These are phyloP conservation scores for Macaca mulatta DNA, from an alignment of 2,113 vertebrate species.

Conservation along the genomic window DNA sequence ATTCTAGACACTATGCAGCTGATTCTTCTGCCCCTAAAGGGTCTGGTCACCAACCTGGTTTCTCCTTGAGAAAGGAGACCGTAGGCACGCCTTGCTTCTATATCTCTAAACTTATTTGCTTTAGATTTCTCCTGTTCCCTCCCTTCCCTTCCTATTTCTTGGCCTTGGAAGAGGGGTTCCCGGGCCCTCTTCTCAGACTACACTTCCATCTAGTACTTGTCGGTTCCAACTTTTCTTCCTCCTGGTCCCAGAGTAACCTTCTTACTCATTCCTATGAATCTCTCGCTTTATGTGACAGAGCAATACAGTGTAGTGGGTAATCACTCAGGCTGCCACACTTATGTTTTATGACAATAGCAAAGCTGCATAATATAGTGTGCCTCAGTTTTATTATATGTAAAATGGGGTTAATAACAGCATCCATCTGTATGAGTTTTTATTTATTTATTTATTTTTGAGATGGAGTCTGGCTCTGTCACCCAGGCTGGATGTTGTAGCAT, in stretches of 20 bases:
- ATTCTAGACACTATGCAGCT: neutral
- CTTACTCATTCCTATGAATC: neutral
- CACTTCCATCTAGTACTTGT: neutral
- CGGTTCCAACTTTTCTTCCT: neutral
- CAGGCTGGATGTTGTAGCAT: too few relatives aligned
- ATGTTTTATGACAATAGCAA: neutral
- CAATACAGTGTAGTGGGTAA: neutral
- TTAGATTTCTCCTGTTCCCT: neutral
- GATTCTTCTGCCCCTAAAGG: neutral
- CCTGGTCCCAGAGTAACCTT: neutral
- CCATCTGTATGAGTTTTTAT: neutral
- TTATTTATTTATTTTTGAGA: too few relatives aligned
- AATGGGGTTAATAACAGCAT: neutral
- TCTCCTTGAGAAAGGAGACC: neutral
- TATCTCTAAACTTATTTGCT: neutral
- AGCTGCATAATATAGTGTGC: neutral
- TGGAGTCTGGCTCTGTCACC: too few relatives aligned
- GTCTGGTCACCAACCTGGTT: neutral
- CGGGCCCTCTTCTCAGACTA: neutral
- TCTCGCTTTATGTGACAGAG: neutral
- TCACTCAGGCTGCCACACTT: neutral
- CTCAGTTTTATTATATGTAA: neutral
- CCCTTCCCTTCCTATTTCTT: neutral
- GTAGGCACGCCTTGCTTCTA: neutral
- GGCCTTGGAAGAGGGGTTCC: neutral